Conservation (phyloP, 2,797 vertebrate species). For the Sitta carolinensis region DNA sequence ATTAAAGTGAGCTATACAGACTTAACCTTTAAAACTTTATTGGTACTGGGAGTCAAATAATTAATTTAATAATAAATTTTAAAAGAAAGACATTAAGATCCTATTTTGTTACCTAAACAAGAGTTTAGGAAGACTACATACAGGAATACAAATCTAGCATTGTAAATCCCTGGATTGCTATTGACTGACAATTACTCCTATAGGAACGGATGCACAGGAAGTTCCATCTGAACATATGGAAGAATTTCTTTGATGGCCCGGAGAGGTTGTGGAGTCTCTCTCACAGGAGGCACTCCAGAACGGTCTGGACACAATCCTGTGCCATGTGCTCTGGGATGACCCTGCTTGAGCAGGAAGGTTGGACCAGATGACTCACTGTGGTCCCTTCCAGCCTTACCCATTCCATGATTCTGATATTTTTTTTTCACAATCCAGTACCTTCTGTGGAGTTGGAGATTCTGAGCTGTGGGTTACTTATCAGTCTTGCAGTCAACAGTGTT, state of each 20-base stretch:
- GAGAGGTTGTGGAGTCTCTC: neutral
- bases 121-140: neutral
- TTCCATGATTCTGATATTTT: neutral
- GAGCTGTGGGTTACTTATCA: neutral
- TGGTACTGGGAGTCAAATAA: neutral
- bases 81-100: neutral
- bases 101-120: neutral
- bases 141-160: neutral
- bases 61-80: neutral
- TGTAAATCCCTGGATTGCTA: neutral
- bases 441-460: neutral
- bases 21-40: constrained; percentile 23
- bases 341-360: neutral
- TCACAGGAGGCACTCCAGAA: neutral
- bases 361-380: too few relatives aligned
- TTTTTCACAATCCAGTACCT: neutral
- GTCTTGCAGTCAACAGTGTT: neutral
- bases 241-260: neutral
- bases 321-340: neutral
- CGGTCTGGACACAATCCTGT: neutral
- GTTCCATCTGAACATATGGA: neutral
- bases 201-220: neutral
- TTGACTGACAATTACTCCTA: neutral
- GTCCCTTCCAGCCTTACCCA: neutral
- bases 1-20: constrained; percentile 28